phyloP scores from a whole-genome alignment of 2,888 invertebrate species.

The Nowickia ferox region DNA sequence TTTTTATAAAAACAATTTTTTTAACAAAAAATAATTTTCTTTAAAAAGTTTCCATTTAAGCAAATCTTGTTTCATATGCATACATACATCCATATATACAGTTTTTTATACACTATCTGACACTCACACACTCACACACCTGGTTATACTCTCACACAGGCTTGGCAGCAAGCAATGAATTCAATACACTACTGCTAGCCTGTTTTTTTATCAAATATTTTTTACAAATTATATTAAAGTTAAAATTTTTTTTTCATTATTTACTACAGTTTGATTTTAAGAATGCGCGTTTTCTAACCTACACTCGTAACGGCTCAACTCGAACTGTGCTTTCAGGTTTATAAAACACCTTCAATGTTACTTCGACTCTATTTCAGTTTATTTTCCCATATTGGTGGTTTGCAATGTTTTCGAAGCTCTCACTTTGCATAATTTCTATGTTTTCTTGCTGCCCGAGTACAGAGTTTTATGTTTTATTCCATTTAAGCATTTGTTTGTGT shows the following conservation, averaged over 20 bases:
- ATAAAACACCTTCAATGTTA: constrained; percentile 42
- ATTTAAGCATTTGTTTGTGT: background rate
- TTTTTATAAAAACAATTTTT: constrained; percentile 1
- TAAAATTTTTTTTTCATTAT: constrained; percentile 8
- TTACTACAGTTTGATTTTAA: constrained; percentile 3
- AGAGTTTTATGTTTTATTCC: constrained; percentile 15
- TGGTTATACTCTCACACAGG: background rate
- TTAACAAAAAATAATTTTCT: background rate
- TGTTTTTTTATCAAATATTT: background rate
- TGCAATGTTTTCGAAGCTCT: constrained; percentile 47
- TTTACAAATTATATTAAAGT: constrained; percentile 34
- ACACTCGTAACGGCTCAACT: constrained; percentile 69
- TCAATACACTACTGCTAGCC: constrained; percentile 20
- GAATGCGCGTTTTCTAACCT: constrained; percentile 60
- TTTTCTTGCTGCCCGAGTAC: constrained; percentile 40
- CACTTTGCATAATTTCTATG: constrained; percentile 62
- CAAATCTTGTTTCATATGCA: background rate
- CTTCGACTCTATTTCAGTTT: constrained; percentile 44
- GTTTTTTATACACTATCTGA: background rate
- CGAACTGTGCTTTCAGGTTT: constrained; percentile 66
- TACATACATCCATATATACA: background rate
- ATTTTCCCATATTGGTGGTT: background rate
- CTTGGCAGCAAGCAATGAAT: background rate
- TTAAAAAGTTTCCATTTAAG: background rate
- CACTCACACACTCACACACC: background rate